Percentiles rank a stretch among this genome's conserved stretches.
phyloP scores from a whole-genome alignment of 2,113 vertebrate genomes.

The Dasyprocta punctata region DNA sequence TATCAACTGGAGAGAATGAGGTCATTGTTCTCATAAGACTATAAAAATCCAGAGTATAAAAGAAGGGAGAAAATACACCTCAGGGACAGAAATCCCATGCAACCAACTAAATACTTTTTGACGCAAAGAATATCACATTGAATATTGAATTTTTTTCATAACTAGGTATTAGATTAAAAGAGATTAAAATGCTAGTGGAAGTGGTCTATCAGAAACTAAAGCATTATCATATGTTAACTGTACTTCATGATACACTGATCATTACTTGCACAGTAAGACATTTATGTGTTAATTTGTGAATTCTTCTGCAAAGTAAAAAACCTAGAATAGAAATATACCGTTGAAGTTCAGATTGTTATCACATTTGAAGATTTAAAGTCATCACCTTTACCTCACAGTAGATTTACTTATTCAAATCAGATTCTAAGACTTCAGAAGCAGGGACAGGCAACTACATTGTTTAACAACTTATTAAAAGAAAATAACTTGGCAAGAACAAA shows the following conservation, averaged over 20 bases:
- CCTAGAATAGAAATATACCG: not conserved
- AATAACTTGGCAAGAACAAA: not conserved
- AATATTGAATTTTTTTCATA: not conserved
- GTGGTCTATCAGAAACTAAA: not conserved
- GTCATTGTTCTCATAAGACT: conserved; percentile 83
- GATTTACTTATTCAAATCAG: not conserved
- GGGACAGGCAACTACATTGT: not conserved
- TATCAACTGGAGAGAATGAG: conserved; percentile 85
- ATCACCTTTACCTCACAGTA: not conserved
- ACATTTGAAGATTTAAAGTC: not conserved
- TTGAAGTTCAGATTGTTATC: not conserved
- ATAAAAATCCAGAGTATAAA: conserved; percentile 83
- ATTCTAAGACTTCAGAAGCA: not conserved
- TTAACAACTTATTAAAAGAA: not conserved
- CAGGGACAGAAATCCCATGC: not conserved
- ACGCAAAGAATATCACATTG: not conserved
- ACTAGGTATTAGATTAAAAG: not conserved
- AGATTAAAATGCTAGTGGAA: not conserved
- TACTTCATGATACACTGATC: not conserved
- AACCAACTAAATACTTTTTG: conserved; percentile 29
- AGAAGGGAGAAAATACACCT: conserved; percentile 68
- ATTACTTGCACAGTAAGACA: not conserved
- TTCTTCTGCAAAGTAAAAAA: not conserved
- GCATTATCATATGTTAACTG: not conserved
- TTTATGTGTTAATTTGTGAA: not conserved